These are phyloP conservation scores for Gallinago stenura DNA, from an alignment of 2,797 vertebrate genomes.

Conservation along the genomic window DNA sequence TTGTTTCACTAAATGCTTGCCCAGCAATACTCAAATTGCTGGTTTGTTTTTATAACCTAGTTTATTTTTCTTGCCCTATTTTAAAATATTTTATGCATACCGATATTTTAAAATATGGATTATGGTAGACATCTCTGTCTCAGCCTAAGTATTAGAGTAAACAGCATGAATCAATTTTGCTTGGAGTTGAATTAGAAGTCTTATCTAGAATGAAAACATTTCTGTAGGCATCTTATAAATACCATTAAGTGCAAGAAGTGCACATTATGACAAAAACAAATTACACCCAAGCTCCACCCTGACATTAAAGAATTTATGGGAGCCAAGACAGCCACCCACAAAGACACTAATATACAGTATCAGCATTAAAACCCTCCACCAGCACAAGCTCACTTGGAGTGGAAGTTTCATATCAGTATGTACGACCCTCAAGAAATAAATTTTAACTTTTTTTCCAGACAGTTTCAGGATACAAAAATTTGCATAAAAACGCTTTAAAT, in stretches of 20 bases:
- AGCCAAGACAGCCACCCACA: conserved; percentile 69
- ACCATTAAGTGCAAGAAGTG: conserved; percentile 66
- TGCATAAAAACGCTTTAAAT: background rate
- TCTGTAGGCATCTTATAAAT: conserved; percentile 70
- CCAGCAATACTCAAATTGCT: conserved; percentile 62
- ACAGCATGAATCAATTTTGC: conserved; percentile 21
- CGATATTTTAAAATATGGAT: conserved; percentile 11
- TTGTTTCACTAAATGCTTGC: conserved; percentile 69
- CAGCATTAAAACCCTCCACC: background rate
- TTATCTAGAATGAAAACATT: conserved; percentile 62
- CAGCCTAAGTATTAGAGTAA: background rate
- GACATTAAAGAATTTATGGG: conserved; percentile 68
- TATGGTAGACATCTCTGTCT: background rate
- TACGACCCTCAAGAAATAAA: background rate
- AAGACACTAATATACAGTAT: conserved; percentile 44
- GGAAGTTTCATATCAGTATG: background rate
- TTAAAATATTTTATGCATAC: background rate
- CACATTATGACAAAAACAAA: conserved; percentile 70
- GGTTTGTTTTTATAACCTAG: conserved; percentile 65
- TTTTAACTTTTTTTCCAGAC: background rate
- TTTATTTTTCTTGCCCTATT: conserved; percentile 56
- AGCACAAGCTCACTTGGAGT: background rate
- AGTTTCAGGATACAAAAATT: background rate
- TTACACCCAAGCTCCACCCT: conserved; percentile 73
- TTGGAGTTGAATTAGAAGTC: conserved; percentile 29